Base-by-base conservation (phyloP, 2,888 invertebrate genomes). In the Euproctis similis region DNA sequence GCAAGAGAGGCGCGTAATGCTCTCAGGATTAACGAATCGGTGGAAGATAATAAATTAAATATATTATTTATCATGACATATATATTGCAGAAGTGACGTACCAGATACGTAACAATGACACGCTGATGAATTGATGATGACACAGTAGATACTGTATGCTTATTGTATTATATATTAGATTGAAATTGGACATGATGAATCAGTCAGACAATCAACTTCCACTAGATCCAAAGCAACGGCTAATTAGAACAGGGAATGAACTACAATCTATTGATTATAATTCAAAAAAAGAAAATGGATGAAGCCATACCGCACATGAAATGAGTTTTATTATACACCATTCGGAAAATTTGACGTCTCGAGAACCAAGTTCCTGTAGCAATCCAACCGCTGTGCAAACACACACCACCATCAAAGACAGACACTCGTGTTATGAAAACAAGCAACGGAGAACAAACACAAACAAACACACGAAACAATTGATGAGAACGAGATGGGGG, bases 391-490 rank as follows among this genome's bases (percentile, higher is more conserved):
- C 69, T 62, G 53, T 44, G 55, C 67, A 76, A 76, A 80, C 71
- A 73, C 52, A 62, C 62, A 56, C 48, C 56, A 58, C 69, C 73
- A 72, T 77, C 80, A 78, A 78, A 81, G 74, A 76, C 77, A 76
- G 72, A 71, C 75, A 70, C 57, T n/a, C 63, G 58, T 78, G 78
- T 78, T 81, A 81, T 78, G 78, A 82, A 80, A 82, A 82, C 81
- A 82, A 75, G 70, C 74, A 72, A 58, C 72, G 62, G 57, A 63
- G 67, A 75, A 70, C 71, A 80, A 78, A 80, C 73, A 76, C 69
- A 75, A 75, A 75, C 76, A 78, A 70, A 75, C 73, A 74, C 55
- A 63, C 59, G 66, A 72, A 74, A 80, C 81, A 82, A 81, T 81
- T 74, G 77, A 77, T 68, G 74, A 73, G 71, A 69, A 64, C 58